A percentile compares a stretch with the other conserved stretches of the same genome.
phyloP scores from a whole-genome alignment of 2,888 invertebrate species.

The Chaetogeoica ovagalla region DNA sequence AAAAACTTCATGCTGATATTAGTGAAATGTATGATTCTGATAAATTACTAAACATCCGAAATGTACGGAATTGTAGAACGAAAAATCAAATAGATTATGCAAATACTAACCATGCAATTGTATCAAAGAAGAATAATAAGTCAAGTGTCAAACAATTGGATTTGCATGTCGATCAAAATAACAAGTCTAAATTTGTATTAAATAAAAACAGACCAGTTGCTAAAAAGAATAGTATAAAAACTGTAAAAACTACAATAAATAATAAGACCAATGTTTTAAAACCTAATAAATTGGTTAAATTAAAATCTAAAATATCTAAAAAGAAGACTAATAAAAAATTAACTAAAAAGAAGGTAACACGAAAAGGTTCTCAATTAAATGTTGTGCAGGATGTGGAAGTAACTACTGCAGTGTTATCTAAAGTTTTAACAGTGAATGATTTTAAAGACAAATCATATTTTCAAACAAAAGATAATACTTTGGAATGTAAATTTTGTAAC shows the following conservation, averaged over 20 bases:
- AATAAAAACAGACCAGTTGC: not conserved
- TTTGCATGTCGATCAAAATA: not conserved
- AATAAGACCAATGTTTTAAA: not conserved
- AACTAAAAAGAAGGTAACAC: not conserved
- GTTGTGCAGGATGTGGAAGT: not conserved
- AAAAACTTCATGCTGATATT: constrained; percentile 70
- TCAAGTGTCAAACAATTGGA: not conserved
- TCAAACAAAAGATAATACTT: constrained; percentile 5
- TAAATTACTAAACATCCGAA: constrained; percentile 68
- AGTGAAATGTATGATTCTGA: constrained; percentile 72
- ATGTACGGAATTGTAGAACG: constrained; percentile 66
- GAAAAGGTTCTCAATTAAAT: not conserved
- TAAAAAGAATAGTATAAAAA: constrained; percentile 5
- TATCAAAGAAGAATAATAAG: not conserved
- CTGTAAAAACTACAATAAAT: not conserved
- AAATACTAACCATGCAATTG: not conserved
- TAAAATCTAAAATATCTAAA: not conserved
- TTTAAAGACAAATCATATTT: constrained; percentile 38
- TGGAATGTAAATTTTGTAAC: constrained; percentile 46
- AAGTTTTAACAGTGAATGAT: not conserved
- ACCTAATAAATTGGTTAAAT: not conserved
- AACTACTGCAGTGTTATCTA: not conserved
- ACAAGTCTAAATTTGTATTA: not conserved
- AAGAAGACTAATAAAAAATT: not conserved
- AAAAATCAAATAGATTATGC: constrained; percentile 39